Percentiles rank a stretch among this genome's conserved stretches.
phyloP scores from a whole-genome alignment of 2,888 invertebrate species.

The Drosophila nr. perissopoda region DNA sequence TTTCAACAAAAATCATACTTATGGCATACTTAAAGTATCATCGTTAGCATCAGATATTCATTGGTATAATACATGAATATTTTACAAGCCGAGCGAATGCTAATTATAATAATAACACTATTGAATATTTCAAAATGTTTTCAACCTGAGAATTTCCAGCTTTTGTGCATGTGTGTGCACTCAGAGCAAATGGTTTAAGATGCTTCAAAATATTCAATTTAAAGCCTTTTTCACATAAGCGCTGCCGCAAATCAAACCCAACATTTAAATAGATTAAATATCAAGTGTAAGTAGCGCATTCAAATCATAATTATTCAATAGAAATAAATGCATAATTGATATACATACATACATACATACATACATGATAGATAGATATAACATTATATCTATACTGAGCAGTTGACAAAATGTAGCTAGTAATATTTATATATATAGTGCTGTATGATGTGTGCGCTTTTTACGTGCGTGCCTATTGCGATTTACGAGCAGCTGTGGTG shows the following conservation, averaged over 20 bases:
- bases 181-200: not conserved
- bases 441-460: slow-evolving; percentile 68
- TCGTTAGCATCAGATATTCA: slow-evolving; percentile 20
- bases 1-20: slow-evolving; percentile 41
- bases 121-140: slow-evolving; percentile 13
- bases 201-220: slow-evolving; percentile 11
- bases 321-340: slow-evolving; percentile 13
- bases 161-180: slow-evolving; percentile 2
- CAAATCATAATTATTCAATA: slow-evolving; percentile 34
- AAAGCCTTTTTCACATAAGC: slow-evolving; percentile 18
- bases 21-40: slow-evolving; percentile 39
- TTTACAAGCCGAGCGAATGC: slow-evolving; percentile 11
- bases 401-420: slow-evolving; percentile 68
- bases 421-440: slow-evolving; percentile 57
- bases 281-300: slow-evolving; percentile 44
- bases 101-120: slow-evolving; percentile 14
- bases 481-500: slow-evolving; percentile 77
- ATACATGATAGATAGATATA: slow-evolving; percentile 16
- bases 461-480: slow-evolving; percentile 65
- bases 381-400: slow-evolving; percentile 31
- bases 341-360: slow-evolving; percentile 8
- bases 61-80: slow-evolving; percentile 5
- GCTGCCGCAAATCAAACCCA: slow-evolving; percentile 30
- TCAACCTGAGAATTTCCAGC: slow-evolving; percentile 5
- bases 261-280: slow-evolving; percentile 26